Conservation (phyloP, 2,113 vertebrate genomes). For the Neolamprologus brichardi region DNA sequence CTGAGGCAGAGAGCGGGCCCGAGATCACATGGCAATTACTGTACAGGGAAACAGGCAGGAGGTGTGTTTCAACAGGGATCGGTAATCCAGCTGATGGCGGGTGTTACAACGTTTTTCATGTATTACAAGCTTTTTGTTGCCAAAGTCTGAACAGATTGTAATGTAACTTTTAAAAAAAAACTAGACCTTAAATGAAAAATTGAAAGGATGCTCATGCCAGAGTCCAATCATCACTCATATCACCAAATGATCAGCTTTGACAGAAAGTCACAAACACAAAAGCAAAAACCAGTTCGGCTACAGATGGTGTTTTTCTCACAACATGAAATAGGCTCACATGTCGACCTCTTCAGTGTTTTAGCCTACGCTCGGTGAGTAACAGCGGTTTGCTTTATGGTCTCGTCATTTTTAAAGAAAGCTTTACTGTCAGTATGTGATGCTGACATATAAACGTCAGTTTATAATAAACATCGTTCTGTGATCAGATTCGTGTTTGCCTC, state of each 20-base stretch:
- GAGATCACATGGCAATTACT: background rate
- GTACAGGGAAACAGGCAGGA: background rate
- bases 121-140: background rate
- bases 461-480: background rate
- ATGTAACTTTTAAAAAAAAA: background rate
- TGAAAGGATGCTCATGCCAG: background rate
- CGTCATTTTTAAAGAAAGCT: background rate
- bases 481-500: background rate
- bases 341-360: background rate
- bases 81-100: background rate
- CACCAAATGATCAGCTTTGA: background rate
- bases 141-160: background rate
- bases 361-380: fast-evolving
- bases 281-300: background rate
- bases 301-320: background rate
- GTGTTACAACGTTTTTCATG: background rate
- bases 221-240: background rate
- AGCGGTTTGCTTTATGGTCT: background rate
- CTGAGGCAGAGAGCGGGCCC: background rate
- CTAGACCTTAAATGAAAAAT: background rate
- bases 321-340: background rate
- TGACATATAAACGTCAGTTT: background rate
- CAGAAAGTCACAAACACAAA: background rate
- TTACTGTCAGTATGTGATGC: background rate
- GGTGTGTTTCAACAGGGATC: background rate